Conservation (phyloP, 2,888 invertebrate species). For the Anodontia alba region DNA sequence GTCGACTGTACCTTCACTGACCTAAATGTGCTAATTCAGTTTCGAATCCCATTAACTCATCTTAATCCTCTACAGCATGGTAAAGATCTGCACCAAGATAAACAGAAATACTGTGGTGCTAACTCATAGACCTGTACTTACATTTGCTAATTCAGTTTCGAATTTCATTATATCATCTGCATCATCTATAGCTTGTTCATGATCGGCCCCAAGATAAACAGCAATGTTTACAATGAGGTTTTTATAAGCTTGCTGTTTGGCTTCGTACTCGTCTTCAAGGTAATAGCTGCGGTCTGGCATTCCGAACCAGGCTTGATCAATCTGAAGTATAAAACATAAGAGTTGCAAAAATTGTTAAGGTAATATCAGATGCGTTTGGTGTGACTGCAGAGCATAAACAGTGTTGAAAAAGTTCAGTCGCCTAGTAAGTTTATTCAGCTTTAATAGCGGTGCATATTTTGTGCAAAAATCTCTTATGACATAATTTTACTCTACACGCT, state of each 20-base stretch:
- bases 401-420: too few species aligned
- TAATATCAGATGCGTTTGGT: too few species aligned
- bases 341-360: too few species aligned
- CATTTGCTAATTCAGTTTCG: conserved; percentile 95
- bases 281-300: conserved; percentile 95
- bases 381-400: too few species aligned
- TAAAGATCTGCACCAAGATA: conserved; percentile 91
- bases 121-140: conserved; percentile 88
- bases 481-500: too few species aligned
- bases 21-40: conserved; percentile 95
- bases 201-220: conserved; percentile 91
- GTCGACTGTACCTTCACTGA: too few species aligned
- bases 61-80: conserved; percentile 89
- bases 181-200: conserved; percentile 88
- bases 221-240: conserved; percentile 94
- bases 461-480: too few species aligned
- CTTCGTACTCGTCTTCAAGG: conserved; percentile 66
- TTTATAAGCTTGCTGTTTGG: conserved; percentile 93
- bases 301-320: conserved; percentile 94
- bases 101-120: conserved; percentile 91
- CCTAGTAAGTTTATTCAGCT: too few species aligned
- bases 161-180: conserved; percentile 92
- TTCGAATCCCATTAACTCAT: conserved; percentile 93
- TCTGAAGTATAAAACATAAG: too few species aligned
- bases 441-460: too few species aligned